Base-by-base conservation (phyloP, 2,888 invertebrate genomes). In the Bombylius major region DNA sequence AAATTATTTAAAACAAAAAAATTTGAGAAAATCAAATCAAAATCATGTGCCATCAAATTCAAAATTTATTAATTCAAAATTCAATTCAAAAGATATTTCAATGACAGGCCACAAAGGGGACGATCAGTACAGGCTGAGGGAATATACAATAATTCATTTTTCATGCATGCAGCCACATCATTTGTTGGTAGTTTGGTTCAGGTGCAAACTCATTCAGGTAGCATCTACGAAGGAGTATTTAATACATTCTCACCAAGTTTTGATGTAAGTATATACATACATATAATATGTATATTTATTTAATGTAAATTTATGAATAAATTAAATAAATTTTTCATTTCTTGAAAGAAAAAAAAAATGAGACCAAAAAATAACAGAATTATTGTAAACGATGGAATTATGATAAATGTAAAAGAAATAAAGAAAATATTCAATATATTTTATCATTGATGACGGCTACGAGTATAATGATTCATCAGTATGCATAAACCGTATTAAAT, bases 181-280 rank as follows among this genome's bases (percentile, higher is more conserved):
- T 84, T 91, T 70, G 86, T 94, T 61, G 93, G 91, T 60, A 88
- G 87, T 70, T 79, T 80, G 62, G 89, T 89, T 58, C 84, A 88
- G 75, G 82, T 90, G 65, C 84, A 86, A 67, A 86, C 91, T 55
- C 84, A 86, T 70, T 89, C 90, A 64, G 92, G 91, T 62, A 82
- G 83, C 65, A 77, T 87, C 56, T 93, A 87, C 81, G 93, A 94
- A 76, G 94, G 94, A 32, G 83, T 94, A 59, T 89, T 94, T 70
- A 84, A 85, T 70, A 92, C 94, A 46, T 91, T 92, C 75, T 92
- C 92, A 62, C 82, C 86, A 65, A 82, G 86, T 72, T 92, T 93
- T 75, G 92, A 93, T 70, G 82, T 89, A 60, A 74, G 74, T 68
- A 14, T 1, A 39, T 39, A 9, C n/a, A n/a, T n/a, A n/a, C n/a